Conservation (phyloP, 2,797 vertebrate genomes). For the Bovichtus variegatus region DNA sequence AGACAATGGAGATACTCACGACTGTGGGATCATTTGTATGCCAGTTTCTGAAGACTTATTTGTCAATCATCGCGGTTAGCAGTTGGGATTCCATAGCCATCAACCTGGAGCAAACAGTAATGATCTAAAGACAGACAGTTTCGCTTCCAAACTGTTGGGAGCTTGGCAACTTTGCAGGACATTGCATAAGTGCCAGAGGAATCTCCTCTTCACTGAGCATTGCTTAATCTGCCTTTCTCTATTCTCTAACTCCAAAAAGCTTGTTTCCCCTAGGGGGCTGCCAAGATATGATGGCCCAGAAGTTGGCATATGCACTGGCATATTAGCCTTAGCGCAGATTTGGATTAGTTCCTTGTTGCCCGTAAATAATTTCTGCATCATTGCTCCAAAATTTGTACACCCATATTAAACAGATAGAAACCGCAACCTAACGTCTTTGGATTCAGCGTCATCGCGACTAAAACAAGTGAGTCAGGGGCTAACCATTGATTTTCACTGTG, state of each 20-base stretch:
- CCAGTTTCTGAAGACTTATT: background rate
- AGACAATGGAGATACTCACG: background rate
- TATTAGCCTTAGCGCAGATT: background rate
- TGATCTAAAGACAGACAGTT: constrained; percentile 10
- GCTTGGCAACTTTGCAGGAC: constrained; percentile 27
- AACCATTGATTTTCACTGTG: constrained; percentile 22
- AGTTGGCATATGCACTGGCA: constrained; percentile 26
- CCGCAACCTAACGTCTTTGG: background rate
- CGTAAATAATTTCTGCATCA: background rate
- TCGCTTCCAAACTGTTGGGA: constrained; percentile 8
- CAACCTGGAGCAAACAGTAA: background rate
- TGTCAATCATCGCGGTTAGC: background rate
- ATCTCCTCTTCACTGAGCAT: constrained; percentile 22
- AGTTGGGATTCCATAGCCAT: background rate
- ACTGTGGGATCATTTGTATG: background rate
- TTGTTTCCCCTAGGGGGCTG: constrained; percentile 8
- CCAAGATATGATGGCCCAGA: constrained; percentile 17
- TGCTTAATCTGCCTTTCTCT: constrained; percentile 25
- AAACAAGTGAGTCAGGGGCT: constrained; percentile 7
- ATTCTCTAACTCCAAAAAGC: constrained; percentile 11
- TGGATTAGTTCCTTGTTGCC: constrained; percentile 11
- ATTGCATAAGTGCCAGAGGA: constrained; percentile 26
- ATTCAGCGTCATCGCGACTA: constrained; percentile 11
- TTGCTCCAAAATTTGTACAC: background rate
- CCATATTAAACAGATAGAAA: background rate